These are phyloP conservation scores for Ganaspis brasiliensis DNA, from an alignment of 2,888 invertebrate species.

Conservation along the genomic window DNA sequence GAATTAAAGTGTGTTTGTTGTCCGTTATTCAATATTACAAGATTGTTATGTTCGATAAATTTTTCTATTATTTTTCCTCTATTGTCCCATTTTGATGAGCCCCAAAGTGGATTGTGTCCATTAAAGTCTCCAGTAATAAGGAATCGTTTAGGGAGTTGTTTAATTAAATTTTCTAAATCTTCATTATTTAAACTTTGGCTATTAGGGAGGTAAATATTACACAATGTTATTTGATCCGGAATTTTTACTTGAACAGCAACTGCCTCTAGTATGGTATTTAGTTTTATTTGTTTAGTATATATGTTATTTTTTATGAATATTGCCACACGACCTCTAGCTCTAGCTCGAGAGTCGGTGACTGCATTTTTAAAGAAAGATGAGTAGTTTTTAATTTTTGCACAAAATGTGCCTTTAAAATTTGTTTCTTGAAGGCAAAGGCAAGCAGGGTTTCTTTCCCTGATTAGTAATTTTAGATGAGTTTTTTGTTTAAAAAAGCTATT, in stretches of 20 bases:
- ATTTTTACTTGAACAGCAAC: constrained; percentile 44
- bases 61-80: constrained; percentile 55
- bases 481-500: constrained; percentile 39
- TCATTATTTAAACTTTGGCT: constrained; percentile 18
- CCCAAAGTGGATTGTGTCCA: constrained; percentile 58
- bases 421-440: constrained; percentile 61
- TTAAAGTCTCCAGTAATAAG: constrained; percentile 65
- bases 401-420: constrained; percentile 44
- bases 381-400: not conserved
- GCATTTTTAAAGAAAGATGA: not conserved
- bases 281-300: constrained; percentile 39
- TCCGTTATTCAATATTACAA: constrained; percentile 50
- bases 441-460: constrained; percentile 26
- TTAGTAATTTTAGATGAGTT: constrained; percentile 39
- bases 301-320: not conserved
- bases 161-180: constrained; percentile 53
- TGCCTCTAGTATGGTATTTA: constrained; percentile 54
- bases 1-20: constrained; percentile 56
- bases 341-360: not conserved
- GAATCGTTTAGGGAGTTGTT: constrained; percentile 62
- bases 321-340: constrained; percentile 11
- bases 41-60: constrained; percentile 50
- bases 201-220: constrained; percentile 60
- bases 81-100: constrained; percentile 53
- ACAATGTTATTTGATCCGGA: constrained; percentile 48